phyloP scores from a whole-genome alignment of 2,113 vertebrate species.

The Mus pahari region DNA sequence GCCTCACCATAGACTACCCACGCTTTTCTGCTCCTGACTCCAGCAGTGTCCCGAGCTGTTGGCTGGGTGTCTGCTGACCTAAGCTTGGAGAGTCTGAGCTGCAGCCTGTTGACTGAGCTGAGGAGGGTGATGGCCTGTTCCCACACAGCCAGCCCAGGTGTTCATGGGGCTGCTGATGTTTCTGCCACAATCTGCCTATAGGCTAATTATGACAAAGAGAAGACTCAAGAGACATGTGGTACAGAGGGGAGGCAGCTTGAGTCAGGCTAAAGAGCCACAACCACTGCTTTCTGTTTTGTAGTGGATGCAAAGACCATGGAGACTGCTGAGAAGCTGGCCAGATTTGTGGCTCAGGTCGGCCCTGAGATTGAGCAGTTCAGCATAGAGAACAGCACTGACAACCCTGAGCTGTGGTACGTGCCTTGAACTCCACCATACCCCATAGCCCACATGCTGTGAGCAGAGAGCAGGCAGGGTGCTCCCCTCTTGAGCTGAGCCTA shows the following conservation, averaged over 20 bases:
- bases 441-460: background rate
- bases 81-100: background rate
- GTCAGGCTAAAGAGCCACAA: background rate
- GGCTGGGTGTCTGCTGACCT: background rate
- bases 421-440: background rate
- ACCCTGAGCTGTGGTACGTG: constrained; percentile 90
- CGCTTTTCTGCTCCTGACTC: background rate
- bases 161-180: background rate
- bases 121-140: background rate
- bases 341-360: constrained; percentile 89
- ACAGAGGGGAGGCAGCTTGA: background rate
- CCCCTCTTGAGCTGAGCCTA: background rate
- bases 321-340: constrained; percentile 88
- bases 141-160: background rate
- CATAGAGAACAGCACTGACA: constrained; percentile 89
- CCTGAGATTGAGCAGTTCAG: constrained; percentile 90
- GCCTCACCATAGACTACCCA: background rate
- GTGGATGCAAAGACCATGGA: constrained; percentile 88
- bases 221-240: background rate
- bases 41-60: background rate
- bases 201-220: background rate
- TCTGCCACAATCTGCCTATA: background rate
- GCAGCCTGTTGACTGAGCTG: background rate
- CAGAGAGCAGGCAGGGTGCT: background rate
- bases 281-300: constrained; percentile 70